A percentile compares a stretch with the other conserved stretches of the same genome.
Conservation (phyloP, 2,113 vertebrate species). For the Corythaixoides concolor region DNA sequence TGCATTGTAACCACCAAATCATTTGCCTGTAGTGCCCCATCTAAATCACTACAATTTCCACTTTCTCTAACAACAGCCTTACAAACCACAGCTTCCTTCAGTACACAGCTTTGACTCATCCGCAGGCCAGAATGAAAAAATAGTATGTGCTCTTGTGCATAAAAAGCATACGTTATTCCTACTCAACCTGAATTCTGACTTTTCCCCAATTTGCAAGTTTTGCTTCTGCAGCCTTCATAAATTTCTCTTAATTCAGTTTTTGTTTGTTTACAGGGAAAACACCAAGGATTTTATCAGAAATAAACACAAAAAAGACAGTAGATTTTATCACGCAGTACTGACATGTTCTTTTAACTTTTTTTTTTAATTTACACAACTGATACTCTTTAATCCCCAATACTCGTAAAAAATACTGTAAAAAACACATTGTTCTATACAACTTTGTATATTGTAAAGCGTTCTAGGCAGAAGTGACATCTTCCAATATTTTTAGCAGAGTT, state of each 20-base stretch:
- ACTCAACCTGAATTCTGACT: neutral
- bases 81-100: conserved; percentile 33
- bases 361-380: neutral
- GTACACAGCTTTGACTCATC: neutral
- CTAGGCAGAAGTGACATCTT: neutral
- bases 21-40: neutral
- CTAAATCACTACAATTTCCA: conserved; percentile 39
- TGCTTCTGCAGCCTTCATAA: neutral
- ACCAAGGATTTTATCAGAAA: neutral
- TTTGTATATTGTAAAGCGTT: neutral
- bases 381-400: neutral
- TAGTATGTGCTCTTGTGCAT: neutral
- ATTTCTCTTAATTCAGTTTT: neutral
- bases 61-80: neutral
- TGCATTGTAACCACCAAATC: neutral
- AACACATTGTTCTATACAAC: neutral
- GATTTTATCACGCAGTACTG: neutral
- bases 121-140: neutral
- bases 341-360: neutral
- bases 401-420: neutral
- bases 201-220: neutral
- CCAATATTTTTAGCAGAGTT: neutral
- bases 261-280: neutral
- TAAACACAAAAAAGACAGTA: neutral
- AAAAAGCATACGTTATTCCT: neutral